Evolutionary conservation across 2,888 invertebrate genomes (phyloP).

Genomic region (Frankliniella intonsa): DNA sequence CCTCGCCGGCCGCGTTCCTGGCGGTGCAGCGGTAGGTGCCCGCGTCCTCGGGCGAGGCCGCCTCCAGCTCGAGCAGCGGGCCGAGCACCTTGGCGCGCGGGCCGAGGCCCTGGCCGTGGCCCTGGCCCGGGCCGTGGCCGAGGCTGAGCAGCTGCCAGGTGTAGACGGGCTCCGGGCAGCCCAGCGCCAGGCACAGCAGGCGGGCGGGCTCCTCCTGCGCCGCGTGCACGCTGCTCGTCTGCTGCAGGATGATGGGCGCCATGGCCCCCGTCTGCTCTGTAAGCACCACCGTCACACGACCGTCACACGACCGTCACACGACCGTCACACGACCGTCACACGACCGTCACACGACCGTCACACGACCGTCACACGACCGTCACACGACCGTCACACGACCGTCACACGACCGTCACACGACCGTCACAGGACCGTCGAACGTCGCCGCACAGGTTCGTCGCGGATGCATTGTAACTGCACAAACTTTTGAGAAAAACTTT

Average conservation of each 20-base stretch:
- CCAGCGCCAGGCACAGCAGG: slow-evolving; percentile 72
- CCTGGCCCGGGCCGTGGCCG: slow-evolving; percentile 60
- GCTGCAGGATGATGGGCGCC: slow-evolving; percentile 66
- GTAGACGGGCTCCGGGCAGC: slow-evolving; percentile 72
- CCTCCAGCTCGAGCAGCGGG: slow-evolving; percentile 65
- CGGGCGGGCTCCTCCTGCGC: slow-evolving; percentile 70
- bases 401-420: too few relatives aligned
- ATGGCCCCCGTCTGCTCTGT: slow-evolving; percentile 68
- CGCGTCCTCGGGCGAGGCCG: slow-evolving; percentile 64
- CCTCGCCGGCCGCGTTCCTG: slow-evolving; percentile 65
- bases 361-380: too few relatives aligned
- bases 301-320: too few relatives aligned
- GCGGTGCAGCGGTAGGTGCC: slow-evolving; percentile 65
- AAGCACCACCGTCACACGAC: too few relatives aligned
- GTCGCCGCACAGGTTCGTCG: too few relatives aligned
- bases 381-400: too few relatives aligned
- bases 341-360: too few relatives aligned
- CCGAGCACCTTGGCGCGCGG: slow-evolving; percentile 62
- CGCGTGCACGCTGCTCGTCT: slow-evolving; percentile 64
- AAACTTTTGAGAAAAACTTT: too few relatives aligned
- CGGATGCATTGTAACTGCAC: too few relatives aligned
- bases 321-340: too few relatives aligned
- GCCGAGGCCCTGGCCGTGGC: slow-evolving; percentile 56
- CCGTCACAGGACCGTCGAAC: too few relatives aligned
- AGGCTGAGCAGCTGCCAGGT: slow-evolving; percentile 68